These are phyloP conservation scores for Cyanistes caeruleus DNA, from an alignment of 2,113 vertebrate genomes.

Conservation along the genomic window DNA sequence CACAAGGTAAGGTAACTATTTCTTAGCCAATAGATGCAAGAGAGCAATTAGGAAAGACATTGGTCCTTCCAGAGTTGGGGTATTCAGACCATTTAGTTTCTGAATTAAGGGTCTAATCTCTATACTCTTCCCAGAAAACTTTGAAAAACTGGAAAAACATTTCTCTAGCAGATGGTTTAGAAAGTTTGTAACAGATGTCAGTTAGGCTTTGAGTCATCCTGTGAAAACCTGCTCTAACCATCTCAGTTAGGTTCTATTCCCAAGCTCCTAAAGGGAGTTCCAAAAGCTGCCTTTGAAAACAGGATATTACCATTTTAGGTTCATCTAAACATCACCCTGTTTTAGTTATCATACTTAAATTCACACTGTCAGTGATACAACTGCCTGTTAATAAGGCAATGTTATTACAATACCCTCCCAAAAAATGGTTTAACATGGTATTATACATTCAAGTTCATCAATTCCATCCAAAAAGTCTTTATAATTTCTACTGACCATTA, in stretches of 20 bases:
- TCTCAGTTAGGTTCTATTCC: neutral
- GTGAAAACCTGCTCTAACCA: neutral
- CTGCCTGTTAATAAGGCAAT: neutral
- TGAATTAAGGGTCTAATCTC: neutral
- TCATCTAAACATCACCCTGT: neutral
- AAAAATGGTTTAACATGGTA: neutral
- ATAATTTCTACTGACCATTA: neutral
- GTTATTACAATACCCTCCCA: neutral
- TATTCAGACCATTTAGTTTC: neutral
- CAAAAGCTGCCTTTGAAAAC: conserved; percentile 25
- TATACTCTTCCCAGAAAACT: neutral
- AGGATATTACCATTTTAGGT: neutral
- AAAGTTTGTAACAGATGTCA: neutral
- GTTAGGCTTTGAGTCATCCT: neutral
- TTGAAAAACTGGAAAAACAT: neutral
- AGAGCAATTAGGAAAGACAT: neutral
- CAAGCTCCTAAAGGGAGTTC: neutral
- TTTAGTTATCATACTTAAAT: neutral
- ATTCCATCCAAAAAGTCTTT: neutral
- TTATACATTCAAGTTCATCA: neutral
- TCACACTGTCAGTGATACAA: neutral
- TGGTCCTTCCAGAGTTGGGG: neutral
- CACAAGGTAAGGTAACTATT: neutral
- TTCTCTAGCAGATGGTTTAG: neutral
- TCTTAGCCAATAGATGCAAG: neutral